Evolutionary conservation across 1,140 invertebrate genomes (phyloP).

Genomic region (Drosophila orena): DNA sequence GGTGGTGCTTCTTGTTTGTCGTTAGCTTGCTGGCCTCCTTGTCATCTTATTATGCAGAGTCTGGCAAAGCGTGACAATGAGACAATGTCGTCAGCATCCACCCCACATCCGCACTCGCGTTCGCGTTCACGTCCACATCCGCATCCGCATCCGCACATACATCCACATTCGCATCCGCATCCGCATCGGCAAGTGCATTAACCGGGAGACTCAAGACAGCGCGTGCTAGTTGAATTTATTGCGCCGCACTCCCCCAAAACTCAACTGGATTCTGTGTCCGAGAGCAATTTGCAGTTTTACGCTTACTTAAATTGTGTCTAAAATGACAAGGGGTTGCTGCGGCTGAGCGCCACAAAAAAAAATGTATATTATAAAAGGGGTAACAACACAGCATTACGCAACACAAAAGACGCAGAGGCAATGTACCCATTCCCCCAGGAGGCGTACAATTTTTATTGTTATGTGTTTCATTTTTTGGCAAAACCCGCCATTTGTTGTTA

Average conservation of each 20-base stretch:
- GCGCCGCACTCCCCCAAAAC: conserved; percentile 7
- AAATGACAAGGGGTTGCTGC: conserved; percentile 67
- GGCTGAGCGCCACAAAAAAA: conserved; percentile 9
- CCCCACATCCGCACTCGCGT: conserved; percentile 16
- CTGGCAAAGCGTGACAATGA: conserved; percentile 74
- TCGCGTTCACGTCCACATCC: neutral
- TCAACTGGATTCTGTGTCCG: conserved; percentile 41
- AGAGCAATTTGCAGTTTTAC: conserved; percentile 82
- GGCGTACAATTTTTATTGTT: conserved; percentile 79
- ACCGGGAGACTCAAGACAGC: conserved; percentile 48
- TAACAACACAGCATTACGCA: conserved; percentile 1
- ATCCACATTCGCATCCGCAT: conserved; percentile 1
- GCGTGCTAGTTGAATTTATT: conserved; percentile 78
- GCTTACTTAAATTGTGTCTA: conserved; percentile 83
- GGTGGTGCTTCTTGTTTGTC: conserved; percentile 25
- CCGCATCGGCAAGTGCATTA: conserved; percentile 60
- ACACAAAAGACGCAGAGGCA: neutral
- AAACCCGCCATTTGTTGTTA: conserved; percentile 6
- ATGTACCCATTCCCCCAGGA: conserved; percentile 22
- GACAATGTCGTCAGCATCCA: conserved; percentile 57
- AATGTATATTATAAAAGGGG: conserved; percentile 23
- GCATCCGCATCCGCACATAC: conserved; percentile 2
- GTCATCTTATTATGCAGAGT: conserved; percentile 80
- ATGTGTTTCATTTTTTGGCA: conserved; percentile 44
- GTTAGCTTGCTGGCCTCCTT: conserved; percentile 24